Evolutionary conservation across 2,888 invertebrate species (phyloP), one percentile per base, ranked within the genome.

Genomic region (Drosophila nr. perissopoda): DNA sequence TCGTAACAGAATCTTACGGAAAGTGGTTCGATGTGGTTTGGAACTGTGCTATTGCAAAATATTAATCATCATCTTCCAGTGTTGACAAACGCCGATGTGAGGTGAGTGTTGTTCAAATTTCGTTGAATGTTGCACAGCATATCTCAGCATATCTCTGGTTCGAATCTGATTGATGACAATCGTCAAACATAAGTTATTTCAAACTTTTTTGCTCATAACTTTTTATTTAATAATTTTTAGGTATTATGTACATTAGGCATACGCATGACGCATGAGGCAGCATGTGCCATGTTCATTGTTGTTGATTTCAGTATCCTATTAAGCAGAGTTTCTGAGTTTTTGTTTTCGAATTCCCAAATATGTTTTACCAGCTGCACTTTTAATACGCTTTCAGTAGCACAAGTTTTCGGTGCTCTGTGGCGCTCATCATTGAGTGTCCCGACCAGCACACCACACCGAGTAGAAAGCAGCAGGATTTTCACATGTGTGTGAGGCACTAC

Each of bases 271-370:
- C 25, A 46, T 25, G 6, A 21, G 18, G 29, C 53, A 34, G 27
- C 38, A 36, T 25, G 46, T 21, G 58, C 40, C 40, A 42, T 53
- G 27, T 63, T 46, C 16, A 8, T 63, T 40, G 34, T 48, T n/a
- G 34, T 72, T 10, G 13, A 48, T 66, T 67, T 40, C n/a, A 46
- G 21, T 25, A 16, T 25, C 18, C n/a, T 8, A 18, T n/a, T 18
- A 16, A 10, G 18, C 27, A 18, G 46, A 16, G 42, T n/a, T 40
- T 40, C 21, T 4, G 10, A 21, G 16, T 21, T 4, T 21, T 31
- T 25, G 38, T 40, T 38, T n/a, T 16, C 3, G 16, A 33, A 21
- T 8, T 29, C 6, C 16, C 5, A 8, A 36, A 13, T 13, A n/a
- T 21, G 4, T 46, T 27, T 27, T 21, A 21, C 21, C 29, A 40